Base-by-base conservation (phyloP, 2,888 invertebrate species). In the Physocephala rufipes region DNA sequence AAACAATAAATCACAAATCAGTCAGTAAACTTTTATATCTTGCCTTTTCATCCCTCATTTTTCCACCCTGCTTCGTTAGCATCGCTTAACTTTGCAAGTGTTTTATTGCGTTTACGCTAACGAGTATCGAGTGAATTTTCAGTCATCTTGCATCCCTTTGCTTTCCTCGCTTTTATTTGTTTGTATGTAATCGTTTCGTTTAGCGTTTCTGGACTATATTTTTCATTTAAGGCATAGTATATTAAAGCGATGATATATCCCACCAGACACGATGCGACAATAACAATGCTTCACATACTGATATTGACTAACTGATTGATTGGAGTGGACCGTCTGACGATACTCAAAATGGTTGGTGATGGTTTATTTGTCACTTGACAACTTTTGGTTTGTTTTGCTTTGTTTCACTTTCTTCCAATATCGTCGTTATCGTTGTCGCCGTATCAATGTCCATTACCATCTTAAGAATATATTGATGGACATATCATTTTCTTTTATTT, bases 331-430 rank as follows among this genome's bases (percentile, higher is more conserved):
- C 19, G 28, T 61, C 47, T 19, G 28, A 4, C 36, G 59, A 1
- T 49, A 47, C 47, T 61, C 26, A 21, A 66, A 66, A 59, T 58
- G 58, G 67, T n/a, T n/a, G n/a, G n/a, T 49, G 24, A 43, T 43
- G 21, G 12, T 21, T 64, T 49, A 26, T 36, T 55, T 62, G 63
- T 64, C 70, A 64, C 70, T 63, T 64, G 70, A 70, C 70, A 63
- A 70, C 70, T 70, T 64, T 63, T 65, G 49, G 45, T 63, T 63
- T 28, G 49, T 59, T 63, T 63, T 51, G 24, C 43, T 59, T 70
- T 70, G 59, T 65, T 70, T 70, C 70, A 70, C 65, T 70, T 70
- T 70, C 70, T 65, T 64, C 58, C 21, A n/a, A 26, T 58, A 9
- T 53, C 47, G 19, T n/a, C 65, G 19, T 24, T 24, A 19, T 28